Evolutionary conservation across 1,140 invertebrate species (phyloP).

Genomic region (Zaprionus inermis): DNA sequence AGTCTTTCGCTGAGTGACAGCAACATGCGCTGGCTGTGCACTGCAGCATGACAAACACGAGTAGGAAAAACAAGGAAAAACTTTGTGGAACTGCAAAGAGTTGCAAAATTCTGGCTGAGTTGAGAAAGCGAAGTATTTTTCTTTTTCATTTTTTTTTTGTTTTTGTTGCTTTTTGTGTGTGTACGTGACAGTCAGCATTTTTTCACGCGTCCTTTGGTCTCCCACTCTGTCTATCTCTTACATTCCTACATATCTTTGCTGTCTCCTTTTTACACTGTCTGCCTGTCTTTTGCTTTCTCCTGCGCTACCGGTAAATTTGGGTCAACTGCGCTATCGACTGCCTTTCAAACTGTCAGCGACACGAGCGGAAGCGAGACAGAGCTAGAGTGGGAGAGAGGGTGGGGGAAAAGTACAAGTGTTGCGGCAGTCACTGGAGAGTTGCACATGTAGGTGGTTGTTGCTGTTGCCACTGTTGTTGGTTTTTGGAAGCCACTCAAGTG

Average conservation of each 20-base stretch:
- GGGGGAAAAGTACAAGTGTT: conserved; percentile 49
- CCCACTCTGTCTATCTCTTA: neutral
- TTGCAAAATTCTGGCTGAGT: conserved; percentile 26
- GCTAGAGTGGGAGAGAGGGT: neutral
- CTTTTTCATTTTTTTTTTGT: conserved; percentile 22
- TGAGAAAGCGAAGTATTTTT: neutral
- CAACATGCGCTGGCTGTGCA: conserved; percentile 65
- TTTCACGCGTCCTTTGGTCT: conserved; percentile 2
- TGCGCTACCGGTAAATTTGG: conserved; percentile 52
- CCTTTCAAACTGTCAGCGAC: conserved; percentile 67
- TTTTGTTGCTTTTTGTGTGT: conserved; percentile 35
- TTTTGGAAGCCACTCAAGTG: conserved; percentile 58
- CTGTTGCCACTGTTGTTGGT: conserved; percentile 3
- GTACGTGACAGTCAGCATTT: conserved; percentile 58
- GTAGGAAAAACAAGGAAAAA: conserved; percentile 13
- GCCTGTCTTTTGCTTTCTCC: neutral
- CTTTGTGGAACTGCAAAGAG: conserved; percentile 37
- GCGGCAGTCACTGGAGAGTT: conserved; percentile 55
- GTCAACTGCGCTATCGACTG: conserved; percentile 80
- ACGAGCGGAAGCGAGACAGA: conserved; percentile 20
- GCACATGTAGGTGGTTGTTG: conserved; percentile 43
- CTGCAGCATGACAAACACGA: conserved; percentile 59
- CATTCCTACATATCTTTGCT: neutral
- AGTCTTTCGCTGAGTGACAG: conserved; percentile 47
- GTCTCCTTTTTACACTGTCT: neutral